Evolutionary conservation across 2,888 invertebrate species (phyloP), one percentile per base, ranked within the genome.

Genomic region (Malthinus seriepunctatus): DNA sequence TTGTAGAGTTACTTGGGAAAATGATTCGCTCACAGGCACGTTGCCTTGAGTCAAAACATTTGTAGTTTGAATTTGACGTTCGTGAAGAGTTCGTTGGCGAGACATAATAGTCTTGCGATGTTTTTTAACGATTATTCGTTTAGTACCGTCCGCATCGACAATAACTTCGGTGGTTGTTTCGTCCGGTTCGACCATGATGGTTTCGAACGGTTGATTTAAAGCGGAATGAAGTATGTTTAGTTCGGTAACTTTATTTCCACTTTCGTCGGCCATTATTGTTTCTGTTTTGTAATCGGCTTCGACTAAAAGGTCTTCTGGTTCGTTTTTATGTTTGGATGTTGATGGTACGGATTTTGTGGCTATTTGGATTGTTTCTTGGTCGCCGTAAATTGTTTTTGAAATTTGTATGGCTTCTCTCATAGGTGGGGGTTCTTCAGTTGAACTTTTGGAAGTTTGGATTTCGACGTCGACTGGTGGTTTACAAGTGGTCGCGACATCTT

Each of bases 131-230:
- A 92, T 88, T 48, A 92, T 90, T 65, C 90, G 83, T 71, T 88
- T 91, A 0, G 89, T 89, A 3, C 92, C 92, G 73, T 92, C 91
- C 11, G 91, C 85, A 69, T 90, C 91, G 0, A 87, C 85, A n/a
- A 89, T 84, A 2, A 91, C 88, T 78, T 90, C 89, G 0, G 91
- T 92, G 0, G 89, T 91, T 1, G 91, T 89, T 73, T 91, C 89
- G 74, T 90, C 91, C 0, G 92, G 92, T 74, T 92, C 91, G 0
- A 89, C 86, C 73, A 92, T 86, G 3, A 91, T 83, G 0, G 92
- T 91, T 77, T 92, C 91, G 71, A 91, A 92, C 0, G 90, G 84
- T 68, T 90, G 88, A 63, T 76, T 76, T 0, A 90, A 89, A 32
- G 86, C 79, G 48, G 86, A 86, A 71, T 89, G 90, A 7, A 86